Evolutionary conservation across 2,797 vertebrate genomes (phyloP), one percentile per base, ranked within the genome.

Genomic region (Perodicticus potto): DNA sequence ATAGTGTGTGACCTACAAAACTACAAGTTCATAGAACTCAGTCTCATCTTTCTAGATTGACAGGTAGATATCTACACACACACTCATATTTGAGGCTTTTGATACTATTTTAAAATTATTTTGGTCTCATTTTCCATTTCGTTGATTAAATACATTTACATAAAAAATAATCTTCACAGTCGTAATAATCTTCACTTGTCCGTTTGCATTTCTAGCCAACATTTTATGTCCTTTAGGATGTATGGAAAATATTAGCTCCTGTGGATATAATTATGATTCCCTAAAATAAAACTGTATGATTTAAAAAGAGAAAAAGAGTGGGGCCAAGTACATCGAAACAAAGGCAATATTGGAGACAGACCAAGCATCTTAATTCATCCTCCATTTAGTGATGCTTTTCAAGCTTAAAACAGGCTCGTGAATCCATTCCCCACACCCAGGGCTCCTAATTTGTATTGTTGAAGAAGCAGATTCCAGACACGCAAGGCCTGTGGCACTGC

Each of bases 261-360:
- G 27, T 7, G 7, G 9, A 25, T 76, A 80, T 73, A 27, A 49
- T 77, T 61, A 45, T 74, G 5, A 53, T 81, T 92, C 76, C 77
- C 27, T 73, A 91, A 96, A 89, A 49, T 78, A 84, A 93, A 89
- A 29, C n/a, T 65, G 34, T 86, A 1, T 77, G 67, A 84, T 5
- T 86, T 67, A 59, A 85, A 37, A 70, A 55, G 55, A 85, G 45
- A 95, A 93, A 86, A 67, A 2, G 59, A 74, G 37, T 29, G 32
- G 13, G 72, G 20, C 29, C 29, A 53, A 92, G 72, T 91, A 8
- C 16, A 37, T 32, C 53, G 16, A 69, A 19, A 55, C 1, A 20
- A 70, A 55, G 83, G 6, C 27, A 63, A n/a, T 55, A 67, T 69
- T 73, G 40, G n/a, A 74, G 65, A 81, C 5, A 93, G 32, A 73